Conservation (phyloP, 2,888 invertebrate genomes). For the Nemotelus nigrinus region DNA sequence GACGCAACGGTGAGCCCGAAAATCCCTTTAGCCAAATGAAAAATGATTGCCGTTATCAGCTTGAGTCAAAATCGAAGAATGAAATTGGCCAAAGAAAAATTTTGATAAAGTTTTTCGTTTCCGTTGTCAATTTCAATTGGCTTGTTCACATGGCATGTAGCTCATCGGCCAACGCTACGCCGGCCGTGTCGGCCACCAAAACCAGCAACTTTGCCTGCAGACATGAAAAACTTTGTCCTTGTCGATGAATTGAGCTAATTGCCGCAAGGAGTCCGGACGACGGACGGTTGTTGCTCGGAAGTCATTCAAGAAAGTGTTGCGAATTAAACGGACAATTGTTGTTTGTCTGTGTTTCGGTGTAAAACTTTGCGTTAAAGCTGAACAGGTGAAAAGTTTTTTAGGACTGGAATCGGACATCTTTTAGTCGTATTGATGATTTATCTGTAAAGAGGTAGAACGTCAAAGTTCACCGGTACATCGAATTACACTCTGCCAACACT, state of each 20-base stretch:
- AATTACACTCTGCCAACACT: no score
- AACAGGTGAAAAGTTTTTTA: no score
- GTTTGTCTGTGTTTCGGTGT: no score
- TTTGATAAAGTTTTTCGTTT: constrained; percentile 30
- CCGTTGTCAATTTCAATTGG: constrained; percentile 18
- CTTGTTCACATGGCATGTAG: neutral
- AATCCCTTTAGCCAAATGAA: constrained; percentile 13
- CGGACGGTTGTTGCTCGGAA: no score
- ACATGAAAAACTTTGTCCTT: constrained; percentile 13
- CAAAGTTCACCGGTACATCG: no score
- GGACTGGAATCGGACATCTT: no score
- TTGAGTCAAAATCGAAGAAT: constrained; percentile 12
- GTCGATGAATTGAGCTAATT: neutral
- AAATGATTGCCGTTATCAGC: constrained; percentile 28
- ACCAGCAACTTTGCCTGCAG: neutral
- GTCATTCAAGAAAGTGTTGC: no score
- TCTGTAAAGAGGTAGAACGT: no score
- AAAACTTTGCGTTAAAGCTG: no score
- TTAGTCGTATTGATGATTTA: no score
- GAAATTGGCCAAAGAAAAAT: constrained; percentile 20
- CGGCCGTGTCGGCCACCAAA: no score
- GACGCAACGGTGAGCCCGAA: neutral
- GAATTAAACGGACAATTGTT: no score
- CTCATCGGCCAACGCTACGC: neutral
- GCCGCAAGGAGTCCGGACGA: neutral